Conservation (phyloP, 2,113 vertebrate species). For the Chelonoidis abingdonii region DNA sequence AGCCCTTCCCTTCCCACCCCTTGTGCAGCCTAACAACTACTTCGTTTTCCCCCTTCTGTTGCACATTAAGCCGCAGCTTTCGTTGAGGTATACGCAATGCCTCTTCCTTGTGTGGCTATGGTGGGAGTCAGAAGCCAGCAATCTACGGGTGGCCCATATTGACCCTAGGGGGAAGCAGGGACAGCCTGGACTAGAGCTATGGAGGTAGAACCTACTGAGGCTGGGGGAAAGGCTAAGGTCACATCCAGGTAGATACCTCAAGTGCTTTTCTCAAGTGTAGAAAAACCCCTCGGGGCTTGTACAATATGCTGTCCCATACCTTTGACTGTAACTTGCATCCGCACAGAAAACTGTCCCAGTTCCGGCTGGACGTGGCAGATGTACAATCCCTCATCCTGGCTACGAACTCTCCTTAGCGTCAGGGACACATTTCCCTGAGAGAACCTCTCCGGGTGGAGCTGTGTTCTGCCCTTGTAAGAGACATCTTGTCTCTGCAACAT, state of each 20-base stretch:
- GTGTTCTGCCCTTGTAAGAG: conserved; percentile 49
- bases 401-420: conserved; percentile 18
- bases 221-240: not conserved
- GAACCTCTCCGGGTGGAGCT: conserved; percentile 44
- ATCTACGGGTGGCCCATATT: not conserved
- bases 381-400: conserved; percentile 54
- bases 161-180: not conserved
- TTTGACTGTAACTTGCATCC: not conserved
- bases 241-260: not conserved
- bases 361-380: conserved; percentile 57
- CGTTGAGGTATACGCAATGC: no score
- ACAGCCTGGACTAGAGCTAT: not conserved
- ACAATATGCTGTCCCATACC: not conserved
- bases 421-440: conserved; percentile 62
- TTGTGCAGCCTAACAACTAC: no score
- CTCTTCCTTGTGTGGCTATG: no score
- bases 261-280: not conserved
- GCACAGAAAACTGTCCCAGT: not conserved
- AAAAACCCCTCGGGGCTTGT: not conserved
- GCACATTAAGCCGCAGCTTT: no score
- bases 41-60: no score
- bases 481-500: conserved; percentile 38
- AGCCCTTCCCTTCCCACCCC: no score
- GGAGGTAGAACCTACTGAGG: no score
- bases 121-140: no score